Evolutionary conservation across 2,888 invertebrate genomes (phyloP).

Genomic region (Hypolimnas misippus): DNA sequence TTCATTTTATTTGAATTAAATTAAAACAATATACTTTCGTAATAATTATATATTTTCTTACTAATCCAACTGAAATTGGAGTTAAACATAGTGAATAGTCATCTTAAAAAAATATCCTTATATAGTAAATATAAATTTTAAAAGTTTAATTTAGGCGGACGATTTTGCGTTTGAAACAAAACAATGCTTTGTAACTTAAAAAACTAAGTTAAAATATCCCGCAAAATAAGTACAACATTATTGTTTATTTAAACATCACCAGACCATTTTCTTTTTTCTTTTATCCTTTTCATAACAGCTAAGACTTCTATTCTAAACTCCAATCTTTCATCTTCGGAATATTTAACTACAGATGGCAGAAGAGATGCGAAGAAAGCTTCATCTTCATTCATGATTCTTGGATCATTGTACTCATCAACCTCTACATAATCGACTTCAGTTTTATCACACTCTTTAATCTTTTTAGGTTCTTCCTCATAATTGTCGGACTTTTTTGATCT

Average conservation of each 20-base stretch:
- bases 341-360: slow-evolving; percentile 70
- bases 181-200: no score
- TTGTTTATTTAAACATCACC: neutral
- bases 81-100: no score
- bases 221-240: neutral
- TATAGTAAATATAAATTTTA: no score
- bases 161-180: neutral
- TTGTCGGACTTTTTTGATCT: slow-evolving; percentile 48
- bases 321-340: slow-evolving; percentile 70
- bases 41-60: no score
- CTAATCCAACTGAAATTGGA: no score
- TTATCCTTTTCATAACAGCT: slow-evolving; percentile 69
- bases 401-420: slow-evolving; percentile 59
- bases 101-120: no score
- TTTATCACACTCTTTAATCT: slow-evolving; percentile 31
- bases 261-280: slow-evolving; percentile 60
- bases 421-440: slow-evolving; percentile 59
- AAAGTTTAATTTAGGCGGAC: neutral
- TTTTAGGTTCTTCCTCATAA: slow-evolving; percentile 29
- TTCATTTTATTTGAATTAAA: no score
- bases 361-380: slow-evolving; percentile 78
- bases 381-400: slow-evolving; percentile 76
- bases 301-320: slow-evolving; percentile 75
- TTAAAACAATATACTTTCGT: no score
- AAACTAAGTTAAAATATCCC: neutral